phyloP scores from a whole-genome alignment of 2,888 invertebrate genomes.

The Sesia apiformis region DNA sequence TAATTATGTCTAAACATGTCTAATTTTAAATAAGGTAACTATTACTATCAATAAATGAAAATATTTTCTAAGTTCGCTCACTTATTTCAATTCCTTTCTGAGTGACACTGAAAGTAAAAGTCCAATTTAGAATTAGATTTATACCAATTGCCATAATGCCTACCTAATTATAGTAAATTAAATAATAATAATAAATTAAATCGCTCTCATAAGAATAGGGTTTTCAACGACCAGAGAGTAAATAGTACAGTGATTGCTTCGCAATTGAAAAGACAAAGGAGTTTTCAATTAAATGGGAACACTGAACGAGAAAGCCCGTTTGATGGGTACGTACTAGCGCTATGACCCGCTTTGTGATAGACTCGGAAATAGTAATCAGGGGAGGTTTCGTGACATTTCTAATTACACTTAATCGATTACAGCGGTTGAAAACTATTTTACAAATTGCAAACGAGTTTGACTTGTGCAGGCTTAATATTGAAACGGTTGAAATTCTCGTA shows the following conservation, averaged over 20 bases:
- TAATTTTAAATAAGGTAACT: too few relatives aligned
- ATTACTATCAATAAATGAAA: too few relatives aligned
- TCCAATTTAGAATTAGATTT: too few relatives aligned
- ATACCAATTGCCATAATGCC: not conserved
- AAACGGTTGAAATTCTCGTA: too few relatives aligned
- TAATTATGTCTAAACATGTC: too few relatives aligned
- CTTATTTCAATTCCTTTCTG: too few relatives aligned
- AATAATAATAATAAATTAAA: too few relatives aligned
- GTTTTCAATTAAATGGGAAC: constrained; percentile 32
- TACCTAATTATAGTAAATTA: too few relatives aligned
- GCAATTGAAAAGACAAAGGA: constrained; percentile 16
- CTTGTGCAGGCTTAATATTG: too few relatives aligned
- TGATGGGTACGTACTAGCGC: constrained; percentile 13
- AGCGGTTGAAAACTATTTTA: not conserved
- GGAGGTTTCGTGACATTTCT: constrained; percentile 19
- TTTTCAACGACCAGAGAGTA: not conserved
- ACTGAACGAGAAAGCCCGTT: constrained; percentile 19
- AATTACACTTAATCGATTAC: constrained; percentile 25
- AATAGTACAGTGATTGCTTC: constrained; percentile 11
- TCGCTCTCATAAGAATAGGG: constrained; percentile 5
- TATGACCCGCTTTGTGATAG: constrained; percentile 2
- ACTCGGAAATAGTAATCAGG: constrained; percentile 13
- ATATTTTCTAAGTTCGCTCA: too few relatives aligned
- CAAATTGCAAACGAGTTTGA: not conserved
- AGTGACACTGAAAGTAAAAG: too few relatives aligned